A percentile compares a stretch with the other conserved stretches of the same genome.
Conservation (phyloP, 23 tunicate species). For the Ascidia mentula region DNA sequence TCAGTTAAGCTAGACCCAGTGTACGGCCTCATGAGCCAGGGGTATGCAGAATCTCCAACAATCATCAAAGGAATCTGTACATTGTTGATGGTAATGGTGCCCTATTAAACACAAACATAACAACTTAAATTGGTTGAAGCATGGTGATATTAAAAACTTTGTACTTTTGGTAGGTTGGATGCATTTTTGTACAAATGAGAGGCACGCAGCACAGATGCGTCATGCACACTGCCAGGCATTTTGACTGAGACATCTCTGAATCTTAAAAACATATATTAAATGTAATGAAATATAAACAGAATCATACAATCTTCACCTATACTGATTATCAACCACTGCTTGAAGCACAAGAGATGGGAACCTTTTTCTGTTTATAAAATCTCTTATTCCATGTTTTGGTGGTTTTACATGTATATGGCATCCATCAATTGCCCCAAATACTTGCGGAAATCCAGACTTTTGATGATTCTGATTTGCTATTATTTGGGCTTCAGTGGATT, state of each 20-base stretch:
- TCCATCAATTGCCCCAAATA: constrained; percentile 40
- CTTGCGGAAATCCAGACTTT: constrained; percentile 37
- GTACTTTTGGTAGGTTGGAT: neutral
- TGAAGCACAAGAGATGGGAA: constrained; percentile 26
- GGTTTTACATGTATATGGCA: constrained; percentile 31
- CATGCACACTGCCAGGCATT: constrained; percentile 30
- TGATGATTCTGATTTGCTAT: constrained; percentile 20
- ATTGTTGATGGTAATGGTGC: constrained; percentile 17
- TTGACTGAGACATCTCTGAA: neutral
- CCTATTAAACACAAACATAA: neutral
- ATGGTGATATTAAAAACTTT: neutral
- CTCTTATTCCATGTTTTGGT: constrained; percentile 26
- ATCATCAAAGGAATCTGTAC: constrained; percentile 33
- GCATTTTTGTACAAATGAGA: constrained; percentile 13
- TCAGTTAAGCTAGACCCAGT: constrained; percentile 12
- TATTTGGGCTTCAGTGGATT: neutral
- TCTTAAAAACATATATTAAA: too few species aligned
- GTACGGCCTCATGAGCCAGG: constrained; percentile 34
- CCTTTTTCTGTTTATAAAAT: constrained; percentile 25
- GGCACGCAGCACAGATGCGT: constrained; percentile 3
- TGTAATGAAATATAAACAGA: too few species aligned
- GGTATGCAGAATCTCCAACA: constrained; percentile 34
- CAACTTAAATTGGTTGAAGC: neutral
- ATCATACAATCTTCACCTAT: too few species aligned
- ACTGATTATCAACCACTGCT: constrained; percentile 42